These are phyloP conservation scores for Peromyscus maniculatus DNA, from an alignment of 2,113 vertebrate genomes.

Conservation along the genomic window DNA sequence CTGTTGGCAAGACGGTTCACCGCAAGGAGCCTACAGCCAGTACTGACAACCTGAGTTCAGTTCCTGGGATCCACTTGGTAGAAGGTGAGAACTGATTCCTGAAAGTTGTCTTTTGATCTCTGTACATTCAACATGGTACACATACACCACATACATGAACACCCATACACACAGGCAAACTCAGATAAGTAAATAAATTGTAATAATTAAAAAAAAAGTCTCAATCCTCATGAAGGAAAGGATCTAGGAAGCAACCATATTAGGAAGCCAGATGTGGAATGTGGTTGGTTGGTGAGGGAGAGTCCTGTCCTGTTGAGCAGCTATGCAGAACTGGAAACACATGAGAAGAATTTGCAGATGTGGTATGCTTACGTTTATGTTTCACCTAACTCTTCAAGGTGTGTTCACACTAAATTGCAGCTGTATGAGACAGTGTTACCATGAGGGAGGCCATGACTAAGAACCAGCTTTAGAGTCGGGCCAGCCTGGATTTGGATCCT, in stretches of 20 bases:
- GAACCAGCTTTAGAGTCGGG: neutral
- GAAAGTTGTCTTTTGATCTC: neutral
- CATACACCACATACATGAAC: too few relatives aligned
- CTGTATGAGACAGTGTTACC: neutral
- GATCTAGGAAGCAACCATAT: neutral
- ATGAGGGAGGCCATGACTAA: constrained; percentile 12
- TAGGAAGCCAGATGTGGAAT: neutral
- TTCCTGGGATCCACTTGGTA: neutral
- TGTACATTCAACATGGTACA: neutral
- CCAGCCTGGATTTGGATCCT: constrained; percentile 15
- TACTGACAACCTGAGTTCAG: neutral
- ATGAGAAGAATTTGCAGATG: neutral
- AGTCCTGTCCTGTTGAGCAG: neutral
- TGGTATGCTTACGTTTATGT: neutral
- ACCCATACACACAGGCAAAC: neutral
- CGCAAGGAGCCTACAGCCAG: neutral
- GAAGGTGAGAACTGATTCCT: neutral
- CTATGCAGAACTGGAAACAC: neutral
- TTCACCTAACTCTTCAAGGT: neutral
- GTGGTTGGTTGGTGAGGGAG: neutral
- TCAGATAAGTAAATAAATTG: neutral
- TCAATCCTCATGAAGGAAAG: neutral
- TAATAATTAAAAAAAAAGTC: neutral
- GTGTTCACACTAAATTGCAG: neutral
- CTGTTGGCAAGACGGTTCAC: neutral